Percentiles rank a stretch among this genome's conserved stretches.
phyloP scores from a whole-genome alignment of 2,797 vertebrate genomes.

The Anguilla pacifica region DNA sequence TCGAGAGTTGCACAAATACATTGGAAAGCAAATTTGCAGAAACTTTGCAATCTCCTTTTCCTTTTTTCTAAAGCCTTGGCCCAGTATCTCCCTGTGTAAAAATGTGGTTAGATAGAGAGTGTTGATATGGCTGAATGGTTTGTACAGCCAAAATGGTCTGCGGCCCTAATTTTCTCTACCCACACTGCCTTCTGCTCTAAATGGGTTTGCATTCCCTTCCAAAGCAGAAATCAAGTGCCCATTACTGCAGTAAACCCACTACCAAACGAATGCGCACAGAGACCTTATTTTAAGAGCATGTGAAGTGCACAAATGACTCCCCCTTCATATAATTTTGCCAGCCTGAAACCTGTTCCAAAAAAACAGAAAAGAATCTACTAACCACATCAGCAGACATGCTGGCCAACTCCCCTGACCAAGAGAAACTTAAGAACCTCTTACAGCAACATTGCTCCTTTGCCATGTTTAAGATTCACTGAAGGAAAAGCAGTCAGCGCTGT shows the following conservation, averaged over 20 bases:
- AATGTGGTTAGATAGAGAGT: background rate
- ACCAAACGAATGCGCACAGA: background rate
- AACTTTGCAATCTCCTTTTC: constrained; percentile 13
- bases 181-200: background rate
- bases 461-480: background rate
- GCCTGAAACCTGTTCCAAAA: background rate
- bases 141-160: constrained; percentile 6
- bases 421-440: background rate
- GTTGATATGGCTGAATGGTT: background rate
- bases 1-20: background rate
- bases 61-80: background rate
- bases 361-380: background rate
- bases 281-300: background rate
- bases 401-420: background rate
- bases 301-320: background rate
- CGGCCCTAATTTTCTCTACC: constrained; percentile 5
- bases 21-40: background rate
- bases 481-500: background rate
- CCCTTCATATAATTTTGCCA: background rate
- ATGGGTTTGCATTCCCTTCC: background rate
- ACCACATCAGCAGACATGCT: background rate
- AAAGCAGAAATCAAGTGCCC: background rate
- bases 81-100: background rate
- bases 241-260: background rate
- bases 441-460: background rate